Evolutionary conservation across 2,797 vertebrate species (phyloP), one percentile per base, ranked within the genome.

Genomic region (Etheostoma perlongum): DNA sequence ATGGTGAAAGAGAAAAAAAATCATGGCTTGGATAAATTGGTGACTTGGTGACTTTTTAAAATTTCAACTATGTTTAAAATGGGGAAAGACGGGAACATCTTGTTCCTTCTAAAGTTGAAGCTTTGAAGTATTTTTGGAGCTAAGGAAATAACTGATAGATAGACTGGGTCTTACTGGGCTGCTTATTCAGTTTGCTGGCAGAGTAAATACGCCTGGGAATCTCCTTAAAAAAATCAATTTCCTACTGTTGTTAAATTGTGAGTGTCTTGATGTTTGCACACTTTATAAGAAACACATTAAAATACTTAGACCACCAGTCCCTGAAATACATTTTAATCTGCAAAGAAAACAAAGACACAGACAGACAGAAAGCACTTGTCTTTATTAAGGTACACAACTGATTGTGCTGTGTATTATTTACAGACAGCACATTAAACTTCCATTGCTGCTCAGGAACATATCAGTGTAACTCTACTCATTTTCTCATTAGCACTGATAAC

Each of bases 401-500:
- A 80, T 54, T 68, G 40, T 64, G 71, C 59, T 69, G 67, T 82
- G 77, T 78, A 60, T 83, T 92, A 83, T 90, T 92, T 86, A 87
- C 87, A 85, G 79, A 82, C 76, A 42, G 60, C 74, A 72, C 77
- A 75, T 83, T 90, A 80, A 73, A 76, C 80, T 66, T 79, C 68
- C 67, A 69, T 67, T 77, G 84, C 70, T 67, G 75, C 83, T 74
- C 40, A 18, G 60, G 84, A 83, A 78, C 65, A 69, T 70, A 76
- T 80, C 85, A 76, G 75, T 30, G 74, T 16, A 74, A 82, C 18
- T 15, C 72, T 79, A 53, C 81, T 92, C 77, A 86, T 93, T 94
- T 93, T 91, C 92, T 81, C 88, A 93, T 94, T 93, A 94, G 87
- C 46, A 25, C 69, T 89, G 88, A 94, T 94, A 92, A 91, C 89